Percentiles rank a stretch among this genome's conserved stretches.
These are phyloP conservation scores for Drosophila baimaii DNA, from an alignment of 1,140 invertebrate genomes.

Conservation along the genomic window DNA sequence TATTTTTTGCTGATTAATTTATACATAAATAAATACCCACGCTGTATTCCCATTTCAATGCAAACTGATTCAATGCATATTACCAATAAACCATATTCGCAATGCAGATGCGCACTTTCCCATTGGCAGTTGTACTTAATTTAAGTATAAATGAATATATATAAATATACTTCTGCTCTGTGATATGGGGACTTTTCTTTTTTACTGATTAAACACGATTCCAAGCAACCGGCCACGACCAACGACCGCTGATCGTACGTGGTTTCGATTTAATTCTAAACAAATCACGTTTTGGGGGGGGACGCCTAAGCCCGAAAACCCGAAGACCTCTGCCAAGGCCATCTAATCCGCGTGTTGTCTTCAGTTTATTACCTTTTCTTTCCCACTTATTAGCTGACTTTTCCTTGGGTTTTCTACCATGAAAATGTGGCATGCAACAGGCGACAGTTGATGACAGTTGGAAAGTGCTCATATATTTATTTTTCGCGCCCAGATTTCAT, in stretches of 20 bases:
- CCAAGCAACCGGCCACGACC: slow-evolving; percentile 26
- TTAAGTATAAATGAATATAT: too few relatives aligned
- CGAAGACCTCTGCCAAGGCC: slow-evolving; percentile 55
- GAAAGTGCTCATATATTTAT: slow-evolving; percentile 43
- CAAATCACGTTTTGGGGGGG: slow-evolving; percentile 67
- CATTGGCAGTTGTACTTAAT: slow-evolving; percentile 12
- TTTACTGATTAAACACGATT: slow-evolving; percentile 74
- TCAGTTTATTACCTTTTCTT: slow-evolving; percentile 16
- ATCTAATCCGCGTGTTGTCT: slow-evolving; percentile 34
- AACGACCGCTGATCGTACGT: slow-evolving; percentile 56
- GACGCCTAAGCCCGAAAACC: slow-evolving; percentile 10
- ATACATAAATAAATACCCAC: neutral
- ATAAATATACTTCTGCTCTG: slow-evolving; percentile 18
- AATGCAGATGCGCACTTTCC: slow-evolving; percentile 44
- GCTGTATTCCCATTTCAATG: neutral
- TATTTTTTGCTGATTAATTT: neutral
- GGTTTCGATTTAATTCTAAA: slow-evolving; percentile 51
- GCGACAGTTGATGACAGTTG: slow-evolving; percentile 47
- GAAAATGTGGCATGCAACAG: slow-evolving; percentile 12
- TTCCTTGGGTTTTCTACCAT: slow-evolving; percentile 6
- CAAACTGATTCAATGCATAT: slow-evolving; percentile 20
- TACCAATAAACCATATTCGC: neutral
- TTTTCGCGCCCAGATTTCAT: slow-evolving; percentile 36
- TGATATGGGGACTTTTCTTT: slow-evolving; percentile 30
- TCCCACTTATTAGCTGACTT: neutral